These are phyloP conservation scores for Drosophila austrosaltans DNA, from an alignment of 2,888 invertebrate species.

Conservation along the genomic window DNA sequence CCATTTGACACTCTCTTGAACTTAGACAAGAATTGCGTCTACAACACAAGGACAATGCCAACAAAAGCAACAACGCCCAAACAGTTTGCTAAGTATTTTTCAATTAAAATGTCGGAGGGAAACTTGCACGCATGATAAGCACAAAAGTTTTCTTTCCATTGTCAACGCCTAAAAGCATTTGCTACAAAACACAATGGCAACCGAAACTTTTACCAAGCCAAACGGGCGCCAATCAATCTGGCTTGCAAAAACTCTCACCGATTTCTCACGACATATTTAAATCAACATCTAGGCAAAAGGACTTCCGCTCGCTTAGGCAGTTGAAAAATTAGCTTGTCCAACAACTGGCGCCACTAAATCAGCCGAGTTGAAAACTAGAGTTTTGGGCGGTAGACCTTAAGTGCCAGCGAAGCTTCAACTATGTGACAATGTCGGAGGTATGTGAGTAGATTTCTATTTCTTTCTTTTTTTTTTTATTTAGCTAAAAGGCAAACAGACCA, in stretches of 20 bases:
- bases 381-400: conserved; percentile 34
- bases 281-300: conserved; percentile 54
- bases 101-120: conserved; percentile 67
- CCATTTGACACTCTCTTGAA: conserved; percentile 71
- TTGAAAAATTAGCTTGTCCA: conserved; percentile 78
- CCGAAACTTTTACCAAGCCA: conserved; percentile 49
- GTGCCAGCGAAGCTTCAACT: conserved; percentile 50
- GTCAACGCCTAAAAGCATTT: conserved; percentile 68
- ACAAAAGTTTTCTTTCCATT: conserved; percentile 65
- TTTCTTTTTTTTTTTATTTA: too few species aligned
- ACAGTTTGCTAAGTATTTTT: conserved; percentile 74
- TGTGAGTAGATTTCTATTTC: neutral
- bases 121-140: conserved; percentile 77
- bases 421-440: conserved; percentile 38
- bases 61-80: conserved; percentile 2
- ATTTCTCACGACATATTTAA: conserved; percentile 70
- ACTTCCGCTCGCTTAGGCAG: conserved; percentile 73
- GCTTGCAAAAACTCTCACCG: neutral
- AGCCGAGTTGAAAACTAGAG: conserved; percentile 18
- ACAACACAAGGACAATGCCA: conserved; percentile 16
- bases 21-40: conserved; percentile 31
- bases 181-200: conserved; percentile 43
- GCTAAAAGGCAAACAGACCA: too few species aligned
- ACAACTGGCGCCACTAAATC: conserved; percentile 72
- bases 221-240: conserved; percentile 71